A percentile compares a stretch with the other conserved stretches of the same genome.
These are phyloP conservation scores for Candidula unifasciata DNA, from an alignment of 2,888 invertebrate species.

Conservation along the genomic window DNA sequence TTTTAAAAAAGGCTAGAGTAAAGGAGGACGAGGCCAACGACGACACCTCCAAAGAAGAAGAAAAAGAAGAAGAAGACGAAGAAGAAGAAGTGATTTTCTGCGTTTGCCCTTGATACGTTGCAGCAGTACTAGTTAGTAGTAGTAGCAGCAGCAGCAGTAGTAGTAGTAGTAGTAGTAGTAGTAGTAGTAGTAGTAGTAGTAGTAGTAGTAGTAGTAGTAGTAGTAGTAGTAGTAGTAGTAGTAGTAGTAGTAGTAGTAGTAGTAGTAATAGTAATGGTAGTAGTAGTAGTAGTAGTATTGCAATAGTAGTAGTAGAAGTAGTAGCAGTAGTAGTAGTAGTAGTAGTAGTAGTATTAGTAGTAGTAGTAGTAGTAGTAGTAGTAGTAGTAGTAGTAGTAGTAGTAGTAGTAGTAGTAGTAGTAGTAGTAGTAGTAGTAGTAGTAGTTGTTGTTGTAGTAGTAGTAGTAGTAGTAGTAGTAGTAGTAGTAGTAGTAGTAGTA, in stretches of 20 bases:
- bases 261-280: too few relatives aligned
- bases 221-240: constrained; percentile 27
- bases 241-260: constrained; percentile 12
- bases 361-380: constrained; percentile 22
- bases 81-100: too few relatives aligned
- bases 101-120: too few relatives aligned
- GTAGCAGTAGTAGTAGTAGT: constrained; percentile 22
- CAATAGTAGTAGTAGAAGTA: background rate
- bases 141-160: constrained; percentile 1
- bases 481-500: constrained; percentile 44
- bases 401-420: background rate
- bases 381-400: constrained; percentile 24
- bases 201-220: constrained; percentile 27
- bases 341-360: constrained; percentile 22
- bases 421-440: constrained; percentile 46
- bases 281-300: too few relatives aligned
- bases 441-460: constrained; percentile 42
- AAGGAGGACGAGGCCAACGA: too few relatives aligned
- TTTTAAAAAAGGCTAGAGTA: too few relatives aligned
- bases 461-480: constrained; percentile 46
- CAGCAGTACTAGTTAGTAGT: background rate
- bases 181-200: constrained; percentile 31
- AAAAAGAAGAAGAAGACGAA: constrained; percentile 6
- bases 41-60: background rate
- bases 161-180: background rate